Percentiles rank a stretch among this genome's conserved stretches.
Evolutionary conservation across 2,888 invertebrate genomes (phyloP).

Genomic region (Oasisia sp.): DNA sequence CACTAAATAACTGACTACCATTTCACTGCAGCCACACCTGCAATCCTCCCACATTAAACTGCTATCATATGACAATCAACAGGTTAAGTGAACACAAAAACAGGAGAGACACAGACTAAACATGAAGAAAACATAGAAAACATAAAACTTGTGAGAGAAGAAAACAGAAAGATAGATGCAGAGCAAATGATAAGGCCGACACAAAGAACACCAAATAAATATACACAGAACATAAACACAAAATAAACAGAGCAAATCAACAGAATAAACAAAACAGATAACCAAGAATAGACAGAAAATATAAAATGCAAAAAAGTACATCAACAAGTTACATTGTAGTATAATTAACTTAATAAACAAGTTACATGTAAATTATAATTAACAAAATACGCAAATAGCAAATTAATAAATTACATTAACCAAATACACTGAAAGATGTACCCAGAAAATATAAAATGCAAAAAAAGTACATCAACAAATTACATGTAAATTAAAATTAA

Average conservation of each 20-base stretch:
- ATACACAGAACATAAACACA: not conserved
- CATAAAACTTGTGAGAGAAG: no score
- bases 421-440: not conserved
- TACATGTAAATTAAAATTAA: not conserved
- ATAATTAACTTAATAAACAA: no score
- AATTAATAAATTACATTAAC: not conserved
- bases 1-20: no score
- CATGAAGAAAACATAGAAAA: no score
- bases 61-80: no score
- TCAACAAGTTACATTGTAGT: no score
- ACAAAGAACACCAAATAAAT: not conserved
- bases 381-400: not conserved
- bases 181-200: not conserved
- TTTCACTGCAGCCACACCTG: no score
- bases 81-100: no score
- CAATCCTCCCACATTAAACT: no score
- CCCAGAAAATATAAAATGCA: no score
- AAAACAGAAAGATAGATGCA: not conserved
- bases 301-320: not conserved
- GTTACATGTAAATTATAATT: not conserved
- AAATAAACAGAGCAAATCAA: not conserved
- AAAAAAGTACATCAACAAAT: no score
- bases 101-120: no score
- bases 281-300: not conserved
- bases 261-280: not conserved